Evolutionary conservation across 2,797 vertebrate genomes (phyloP), one percentile per base, ranked within the genome.

Genomic region (Toxotes lorentzi): DNA sequence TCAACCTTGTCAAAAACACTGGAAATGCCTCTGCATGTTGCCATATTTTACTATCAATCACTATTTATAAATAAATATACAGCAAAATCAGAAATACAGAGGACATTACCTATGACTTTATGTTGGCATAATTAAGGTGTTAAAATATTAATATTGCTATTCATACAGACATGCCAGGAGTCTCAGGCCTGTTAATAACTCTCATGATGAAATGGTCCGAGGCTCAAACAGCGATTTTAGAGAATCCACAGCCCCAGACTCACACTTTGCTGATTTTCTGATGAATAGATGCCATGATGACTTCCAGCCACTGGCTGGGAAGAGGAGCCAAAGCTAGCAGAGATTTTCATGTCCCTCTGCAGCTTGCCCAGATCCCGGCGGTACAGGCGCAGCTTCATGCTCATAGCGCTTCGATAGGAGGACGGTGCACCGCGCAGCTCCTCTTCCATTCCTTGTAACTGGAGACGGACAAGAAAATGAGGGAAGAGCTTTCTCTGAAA

Each of bases 381-480:
- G 88, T 99, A 98, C 0, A 96, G 90, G 13, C 97, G 95, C 63
- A 99, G 85, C 92, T 97, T 98, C 77, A 95, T 95, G 70, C 93
- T 94, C 98, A 99, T 99, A 19, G 96, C 90, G 64, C 96, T 98
- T 65, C 96, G 93, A 91, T 96, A 99, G 13, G 96, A 89, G 1
- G 94, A 27, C 0, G 98, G 98, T 12, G 97, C 97, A 0, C 88
- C 89, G 10, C 95, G 95, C 81, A 99, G 86, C 79, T 99, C 98
- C 47, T 97, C 95, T 53, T 99, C 98, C 98, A 99, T 99, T 58
- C 97, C 97, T 83, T 94, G 94, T 70, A 99, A 91, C 97, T 99
- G 86, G 1, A 79, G 27, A 73, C 0, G 16, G 30, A 78, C 45
- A 50, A 38, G 2, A 64, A 48, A 17, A 64, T 1, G 13, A 8